A percentile compares a stretch with the other conserved stretches of the same genome.
Evolutionary conservation across 2,797 vertebrate species (phyloP).

Genomic region (Trematomus bernacchii): DNA sequence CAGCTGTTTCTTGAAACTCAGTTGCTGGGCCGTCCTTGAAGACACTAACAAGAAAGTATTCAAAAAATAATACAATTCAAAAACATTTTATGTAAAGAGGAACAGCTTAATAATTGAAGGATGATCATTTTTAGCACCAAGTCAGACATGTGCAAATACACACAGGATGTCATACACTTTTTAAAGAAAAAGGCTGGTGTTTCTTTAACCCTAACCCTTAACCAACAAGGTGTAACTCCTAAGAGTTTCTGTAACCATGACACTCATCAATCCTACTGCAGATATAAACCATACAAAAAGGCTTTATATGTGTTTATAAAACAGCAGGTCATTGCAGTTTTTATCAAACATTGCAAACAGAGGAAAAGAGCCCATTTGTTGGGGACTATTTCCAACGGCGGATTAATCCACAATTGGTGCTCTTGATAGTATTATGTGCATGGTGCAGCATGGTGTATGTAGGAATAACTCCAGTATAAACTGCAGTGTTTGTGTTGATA

Average conservation of each 20-base stretch:
- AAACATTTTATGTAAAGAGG: background rate
- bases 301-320: background rate
- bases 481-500: background rate
- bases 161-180: no score
- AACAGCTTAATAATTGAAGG: background rate
- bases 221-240: background rate
- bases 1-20: background rate
- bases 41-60: background rate
- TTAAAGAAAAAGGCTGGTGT: no score
- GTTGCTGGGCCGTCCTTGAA: background rate
- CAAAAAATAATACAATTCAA: background rate
- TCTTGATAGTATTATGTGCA: background rate
- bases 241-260: no score
- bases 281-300: no score
- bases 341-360: background rate
- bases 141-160: no score
- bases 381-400: background rate
- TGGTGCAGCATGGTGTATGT: background rate
- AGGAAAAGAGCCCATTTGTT: background rate
- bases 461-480: background rate
- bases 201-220: background rate
- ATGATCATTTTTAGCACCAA: background rate
- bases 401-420: background rate
- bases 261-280: background rate
- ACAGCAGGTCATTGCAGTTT: background rate